These are phyloP conservation scores for Alouatta palliata DNA, from an alignment of 2,113 vertebrate species.

Conservation along the genomic window DNA sequence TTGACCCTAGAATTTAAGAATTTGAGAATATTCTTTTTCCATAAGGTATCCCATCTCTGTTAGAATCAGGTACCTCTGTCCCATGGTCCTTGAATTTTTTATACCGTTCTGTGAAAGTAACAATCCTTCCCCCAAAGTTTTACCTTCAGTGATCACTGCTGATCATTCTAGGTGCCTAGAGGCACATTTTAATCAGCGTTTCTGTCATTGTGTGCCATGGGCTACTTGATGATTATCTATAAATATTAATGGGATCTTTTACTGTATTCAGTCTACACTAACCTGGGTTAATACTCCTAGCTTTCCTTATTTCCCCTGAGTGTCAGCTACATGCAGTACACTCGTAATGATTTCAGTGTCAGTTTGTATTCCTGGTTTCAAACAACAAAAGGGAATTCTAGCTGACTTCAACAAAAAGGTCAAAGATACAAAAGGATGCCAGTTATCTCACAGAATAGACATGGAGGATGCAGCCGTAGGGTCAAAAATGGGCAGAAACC, in stretches of 20 bases:
- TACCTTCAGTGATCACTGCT: background rate
- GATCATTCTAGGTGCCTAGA: background rate
- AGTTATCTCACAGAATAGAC: background rate
- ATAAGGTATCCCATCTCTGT: background rate
- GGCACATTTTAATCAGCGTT: background rate
- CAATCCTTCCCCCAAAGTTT: background rate
- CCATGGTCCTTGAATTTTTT: background rate
- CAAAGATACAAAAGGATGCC: background rate
- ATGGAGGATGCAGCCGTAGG: background rate
- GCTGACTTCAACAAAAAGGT: background rate
- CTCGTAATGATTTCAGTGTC: background rate
- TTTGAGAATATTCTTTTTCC: background rate
- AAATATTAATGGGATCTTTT: background rate
- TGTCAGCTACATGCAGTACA: background rate
- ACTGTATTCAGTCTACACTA: background rate
- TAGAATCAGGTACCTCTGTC: background rate
- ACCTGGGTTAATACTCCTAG: background rate
- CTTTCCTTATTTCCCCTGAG: background rate
- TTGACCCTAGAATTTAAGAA: background rate
- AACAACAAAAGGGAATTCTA: background rate
- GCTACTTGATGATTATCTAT: background rate
- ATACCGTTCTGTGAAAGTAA: background rate
- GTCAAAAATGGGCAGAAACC: background rate
- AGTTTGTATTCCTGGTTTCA: background rate
- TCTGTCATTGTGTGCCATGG: background rate